phyloP scores from a whole-genome alignment of 2,797 vertebrate genomes.

The Ciconia nigra region DNA sequence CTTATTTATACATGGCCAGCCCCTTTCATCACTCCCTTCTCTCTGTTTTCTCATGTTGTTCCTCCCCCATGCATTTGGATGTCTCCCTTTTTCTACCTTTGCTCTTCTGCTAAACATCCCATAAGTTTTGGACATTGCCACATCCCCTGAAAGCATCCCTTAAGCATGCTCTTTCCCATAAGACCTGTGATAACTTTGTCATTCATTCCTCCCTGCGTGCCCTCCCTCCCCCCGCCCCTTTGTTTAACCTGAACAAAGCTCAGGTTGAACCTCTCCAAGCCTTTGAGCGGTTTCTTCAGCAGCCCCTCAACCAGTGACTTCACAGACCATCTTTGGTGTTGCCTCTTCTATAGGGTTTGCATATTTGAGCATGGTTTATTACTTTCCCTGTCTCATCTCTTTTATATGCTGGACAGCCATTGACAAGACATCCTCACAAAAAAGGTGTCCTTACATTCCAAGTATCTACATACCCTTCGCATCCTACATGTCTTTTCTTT shows the following conservation, averaged over 20 bases:
- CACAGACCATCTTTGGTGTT: background rate
- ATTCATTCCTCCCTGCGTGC: rapidly evolving
- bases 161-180: background rate
- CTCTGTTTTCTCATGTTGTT: background rate
- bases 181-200: background rate
- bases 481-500: background rate
- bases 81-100: background rate
- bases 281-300: background rate
- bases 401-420: background rate
- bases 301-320: background rate
- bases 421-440: background rate
- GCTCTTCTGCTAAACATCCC: background rate
- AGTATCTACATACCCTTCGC: background rate
- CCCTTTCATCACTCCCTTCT: background rate
- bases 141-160: background rate
- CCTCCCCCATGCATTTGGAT: background rate
- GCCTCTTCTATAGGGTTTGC: background rate
- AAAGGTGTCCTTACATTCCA: background rate
- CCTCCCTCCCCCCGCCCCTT: too few relatives aligned
- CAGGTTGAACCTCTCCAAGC: background rate
- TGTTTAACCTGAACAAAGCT: background rate
- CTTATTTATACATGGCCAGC: background rate
- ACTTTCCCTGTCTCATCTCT: background rate
- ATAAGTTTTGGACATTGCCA: background rate
- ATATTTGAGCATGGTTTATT: rapidly evolving